Base-by-base conservation (phyloP, 2,888 invertebrate species). In the Pristionchus exspectatus region DNA sequence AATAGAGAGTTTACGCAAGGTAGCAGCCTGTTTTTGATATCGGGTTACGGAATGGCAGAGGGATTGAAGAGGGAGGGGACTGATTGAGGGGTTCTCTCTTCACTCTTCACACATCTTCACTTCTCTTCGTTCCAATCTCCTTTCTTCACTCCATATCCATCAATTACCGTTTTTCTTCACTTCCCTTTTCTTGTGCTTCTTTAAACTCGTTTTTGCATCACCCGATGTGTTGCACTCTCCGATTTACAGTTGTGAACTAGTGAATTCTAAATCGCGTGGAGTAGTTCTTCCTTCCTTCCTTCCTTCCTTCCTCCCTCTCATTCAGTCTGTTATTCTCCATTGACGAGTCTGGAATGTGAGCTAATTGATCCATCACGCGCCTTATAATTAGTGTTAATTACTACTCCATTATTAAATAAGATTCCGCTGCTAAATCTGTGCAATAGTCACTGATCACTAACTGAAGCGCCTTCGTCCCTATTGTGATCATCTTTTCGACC, bases 51-150 rank as follows among this genome's bases (percentile, higher is more conserved):
- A 77, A 44, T 44, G 38, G 24, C 38, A 77, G 72, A 77, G 77
- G 44, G 77, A 24, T 72, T 30, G 44, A n/a, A 63, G 63, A 63
- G 63, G 16, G 44, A 5, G 14, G 24, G 24, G 14, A 44, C 30
- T 44, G 77, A 77, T 77, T 38, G 77, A 77, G 44, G 77, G 77
- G 77, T 44, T 81, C n/a, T 33, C 38, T 77, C 77, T 74, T 27
- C 38, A 30, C 44, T 50, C 81, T 54, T 44, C 81, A 18, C 44
- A 24, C 44, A n/a, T 30, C 24, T 50, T 50, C 44, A 9, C 44
- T 44, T n/a, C 44, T 30, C 30, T 44, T 50, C 44, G 7, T 50
- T 44, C 81, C 50, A 50, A 38, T 81, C 44, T 5, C 74, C 74
- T 30, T 54, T 56, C 83, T 56, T 84, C 84, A 21, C 50, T 54